phyloP scores from a whole-genome alignment of 2,113 vertebrate genomes.

The Lycaon pictus region DNA sequence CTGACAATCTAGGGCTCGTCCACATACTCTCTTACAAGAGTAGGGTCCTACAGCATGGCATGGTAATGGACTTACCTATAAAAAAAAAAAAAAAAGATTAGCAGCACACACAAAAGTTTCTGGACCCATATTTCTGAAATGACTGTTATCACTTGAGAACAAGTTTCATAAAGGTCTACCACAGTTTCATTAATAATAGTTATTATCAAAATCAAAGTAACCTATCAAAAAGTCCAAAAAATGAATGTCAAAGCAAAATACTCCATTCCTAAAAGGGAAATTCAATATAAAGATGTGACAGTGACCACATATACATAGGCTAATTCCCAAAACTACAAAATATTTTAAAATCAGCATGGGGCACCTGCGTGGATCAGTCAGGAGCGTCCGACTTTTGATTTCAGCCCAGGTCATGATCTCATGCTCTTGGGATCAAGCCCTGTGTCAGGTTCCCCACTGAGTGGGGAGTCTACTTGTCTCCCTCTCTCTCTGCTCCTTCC shows the following conservation, averaged over 20 bases:
- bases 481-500: neutral
- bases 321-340: slow-evolving; percentile 38
- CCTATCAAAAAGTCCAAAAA: slow-evolving; percentile 22
- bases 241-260: neutral
- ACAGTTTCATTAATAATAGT: slow-evolving; percentile 25
- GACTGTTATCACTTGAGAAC: slow-evolving; percentile 22
- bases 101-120: neutral
- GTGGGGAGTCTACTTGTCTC: neutral
- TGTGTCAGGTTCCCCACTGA: neutral
- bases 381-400: neutral
- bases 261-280: slow-evolving; percentile 15
- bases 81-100: slow-evolving; percentile 64
- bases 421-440: neutral
- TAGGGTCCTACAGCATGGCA: slow-evolving; percentile 90
- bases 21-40: slow-evolving; percentile 91
- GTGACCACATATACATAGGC: neutral
- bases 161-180: slow-evolving; percentile 15
- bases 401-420: neutral
- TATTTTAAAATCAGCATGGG: slow-evolving; percentile 8
- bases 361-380: neutral
- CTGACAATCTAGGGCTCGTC: slow-evolving; percentile 88
- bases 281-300: neutral
- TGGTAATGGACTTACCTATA: slow-evolving; percentile 88
- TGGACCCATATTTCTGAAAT: slow-evolving; percentile 10
- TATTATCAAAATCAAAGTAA: slow-evolving; percentile 45